Evolutionary conservation across 2,113 vertebrate species (phyloP).

Genomic region (Chloropsis cyanopogon): DNA sequence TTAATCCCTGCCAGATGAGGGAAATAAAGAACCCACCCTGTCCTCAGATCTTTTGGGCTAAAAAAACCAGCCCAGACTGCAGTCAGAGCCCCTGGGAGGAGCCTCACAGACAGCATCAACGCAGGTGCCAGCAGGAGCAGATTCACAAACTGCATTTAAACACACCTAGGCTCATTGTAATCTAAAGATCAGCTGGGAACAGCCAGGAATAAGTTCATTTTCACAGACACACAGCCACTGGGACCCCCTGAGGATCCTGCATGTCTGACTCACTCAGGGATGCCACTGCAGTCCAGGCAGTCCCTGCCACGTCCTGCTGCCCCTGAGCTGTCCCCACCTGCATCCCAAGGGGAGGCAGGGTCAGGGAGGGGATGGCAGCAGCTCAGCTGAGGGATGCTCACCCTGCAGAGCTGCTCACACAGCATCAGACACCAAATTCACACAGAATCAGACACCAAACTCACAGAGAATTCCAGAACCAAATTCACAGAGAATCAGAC

Average conservation of each 20-base stretch:
- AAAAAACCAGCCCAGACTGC: accelerated
- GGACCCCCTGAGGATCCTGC: not conserved
- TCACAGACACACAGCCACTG: accelerated
- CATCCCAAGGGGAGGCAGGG: not conserved
- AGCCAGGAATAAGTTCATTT: not conserved
- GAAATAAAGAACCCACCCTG: not conserved
- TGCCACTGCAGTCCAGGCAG: not conserved
- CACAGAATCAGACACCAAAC: no score
- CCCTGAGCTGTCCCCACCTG: accelerated
- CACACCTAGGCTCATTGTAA: not conserved
- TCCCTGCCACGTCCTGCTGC: accelerated
- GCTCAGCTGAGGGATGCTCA: not conserved
- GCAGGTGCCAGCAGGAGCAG: not conserved
- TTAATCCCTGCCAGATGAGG: not conserved
- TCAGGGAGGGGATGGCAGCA: not conserved
- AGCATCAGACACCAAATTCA: not conserved
- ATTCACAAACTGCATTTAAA: not conserved
- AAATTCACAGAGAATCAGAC: no score
- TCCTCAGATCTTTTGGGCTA: accelerated
- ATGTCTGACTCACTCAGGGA: accelerated
- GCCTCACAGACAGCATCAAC: accelerated
- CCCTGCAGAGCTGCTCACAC: not conserved
- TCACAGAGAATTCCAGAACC: no score
- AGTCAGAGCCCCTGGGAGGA: not conserved
- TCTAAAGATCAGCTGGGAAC: not conserved